Conservation (phyloP, 2,797 vertebrate species). For the Girardinus metallicus region DNA sequence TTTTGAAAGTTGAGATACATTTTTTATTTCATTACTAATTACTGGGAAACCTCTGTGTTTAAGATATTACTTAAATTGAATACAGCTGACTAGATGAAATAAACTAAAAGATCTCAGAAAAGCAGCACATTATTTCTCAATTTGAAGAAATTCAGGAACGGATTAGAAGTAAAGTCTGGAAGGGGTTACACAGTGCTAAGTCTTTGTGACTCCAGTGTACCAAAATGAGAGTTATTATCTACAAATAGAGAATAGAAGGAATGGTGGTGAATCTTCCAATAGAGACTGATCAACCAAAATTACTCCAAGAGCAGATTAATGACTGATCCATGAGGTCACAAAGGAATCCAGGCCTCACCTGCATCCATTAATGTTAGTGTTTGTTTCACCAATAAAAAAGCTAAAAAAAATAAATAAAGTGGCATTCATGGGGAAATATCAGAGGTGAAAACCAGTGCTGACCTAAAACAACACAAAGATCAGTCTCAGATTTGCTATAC, state of each 20-base stretch:
- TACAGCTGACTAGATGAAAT: background rate
- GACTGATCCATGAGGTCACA: background rate
- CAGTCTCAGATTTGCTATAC: too few species aligned
- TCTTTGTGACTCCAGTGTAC: background rate
- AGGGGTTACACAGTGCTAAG: background rate
- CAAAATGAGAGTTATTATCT: background rate
- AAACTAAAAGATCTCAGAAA: background rate
- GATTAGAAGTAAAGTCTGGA: background rate
- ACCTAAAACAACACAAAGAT: too few species aligned
- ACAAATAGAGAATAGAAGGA: background rate
- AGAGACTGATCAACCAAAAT: background rate
- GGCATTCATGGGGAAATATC: too few species aligned
- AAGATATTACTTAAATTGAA: background rate
- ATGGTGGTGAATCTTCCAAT: background rate
- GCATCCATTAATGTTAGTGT: too few species aligned
- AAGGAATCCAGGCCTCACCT: background rate
- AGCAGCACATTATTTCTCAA: too few species aligned
- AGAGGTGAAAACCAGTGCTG: too few species aligned
- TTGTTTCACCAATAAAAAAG: too few species aligned
- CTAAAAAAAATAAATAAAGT: too few species aligned
- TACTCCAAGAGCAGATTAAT: background rate
- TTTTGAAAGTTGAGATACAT: too few species aligned
- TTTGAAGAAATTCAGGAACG: too few species aligned
- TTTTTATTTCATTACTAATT: too few species aligned
- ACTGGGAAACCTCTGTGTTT: background rate